Evolutionary conservation across 2,797 vertebrate genomes (phyloP).

Genomic region (Acrossocheilus wenchowensis): DNA sequence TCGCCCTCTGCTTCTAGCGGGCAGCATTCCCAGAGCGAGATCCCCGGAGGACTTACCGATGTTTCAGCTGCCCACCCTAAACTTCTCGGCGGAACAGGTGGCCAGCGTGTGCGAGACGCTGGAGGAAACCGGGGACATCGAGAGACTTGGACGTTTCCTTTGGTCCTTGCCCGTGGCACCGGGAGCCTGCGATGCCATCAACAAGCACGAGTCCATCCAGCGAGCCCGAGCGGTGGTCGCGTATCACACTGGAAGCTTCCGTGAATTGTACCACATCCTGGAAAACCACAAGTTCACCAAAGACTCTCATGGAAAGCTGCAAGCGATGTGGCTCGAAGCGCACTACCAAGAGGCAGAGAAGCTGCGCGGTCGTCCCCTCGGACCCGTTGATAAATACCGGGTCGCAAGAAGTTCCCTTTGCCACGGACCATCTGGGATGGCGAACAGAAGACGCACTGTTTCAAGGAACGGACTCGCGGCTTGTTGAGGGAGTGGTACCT

Average conservation of each 20-base stretch:
- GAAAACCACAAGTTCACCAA: conserved; percentile 98
- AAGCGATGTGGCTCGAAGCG: conserved; percentile 98
- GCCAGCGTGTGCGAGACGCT: conserved; percentile 98
- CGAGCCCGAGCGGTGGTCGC: conserved; percentile 95
- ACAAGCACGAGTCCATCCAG: conserved; percentile 96
- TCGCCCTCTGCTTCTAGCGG: conserved; percentile 81
- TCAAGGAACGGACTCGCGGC: conserved; percentile 96
- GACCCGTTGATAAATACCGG: conserved; percentile 97
- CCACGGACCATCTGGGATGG: conserved; percentile 98
- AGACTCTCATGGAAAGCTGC: conserved; percentile 94
- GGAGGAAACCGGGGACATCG: conserved; percentile 98
- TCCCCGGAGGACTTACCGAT: conserved; percentile 85
- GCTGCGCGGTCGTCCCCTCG: conserved; percentile 91
- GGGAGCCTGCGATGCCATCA: conserved; percentile 93
- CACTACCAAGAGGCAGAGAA: conserved; percentile 98
- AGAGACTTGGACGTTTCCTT: conserved; percentile 94
- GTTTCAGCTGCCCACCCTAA: conserved; percentile 92
- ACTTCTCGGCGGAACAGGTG: conserved; percentile 96
- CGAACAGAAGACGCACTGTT: conserved; percentile 98
- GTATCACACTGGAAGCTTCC: conserved; percentile 95
- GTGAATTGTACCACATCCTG: conserved; percentile 95
- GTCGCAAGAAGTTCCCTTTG: conserved; percentile 99
- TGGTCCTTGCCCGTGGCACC: conserved; percentile 95
- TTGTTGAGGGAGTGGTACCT: conserved; percentile 98
- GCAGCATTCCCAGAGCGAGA: conserved; percentile 80